Evolutionary conservation across 2,888 invertebrate species (phyloP).

Genomic region (Chrysotoxum bicinctum): DNA sequence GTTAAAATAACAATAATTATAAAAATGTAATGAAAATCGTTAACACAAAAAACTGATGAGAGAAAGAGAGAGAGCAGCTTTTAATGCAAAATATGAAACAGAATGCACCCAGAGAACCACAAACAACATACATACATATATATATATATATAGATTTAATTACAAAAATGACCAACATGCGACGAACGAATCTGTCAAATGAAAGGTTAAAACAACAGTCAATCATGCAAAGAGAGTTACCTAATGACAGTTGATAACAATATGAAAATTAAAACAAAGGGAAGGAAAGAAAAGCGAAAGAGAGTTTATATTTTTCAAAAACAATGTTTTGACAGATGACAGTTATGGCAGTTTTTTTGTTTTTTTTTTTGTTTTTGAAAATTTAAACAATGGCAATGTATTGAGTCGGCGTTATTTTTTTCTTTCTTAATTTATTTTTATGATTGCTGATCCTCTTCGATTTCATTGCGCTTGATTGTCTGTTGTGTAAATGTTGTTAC

Average conservation of each 20-base stretch:
- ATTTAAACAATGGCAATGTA: conserved; percentile 39
- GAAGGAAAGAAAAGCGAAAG: conserved; percentile 27
- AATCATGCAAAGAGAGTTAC: conserved; percentile 35
- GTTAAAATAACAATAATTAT: background rate
- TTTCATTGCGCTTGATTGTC: conserved; percentile 39
- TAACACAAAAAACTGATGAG: conserved; percentile 37
- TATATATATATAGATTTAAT: background rate
- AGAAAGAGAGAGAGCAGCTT: conserved; percentile 49
- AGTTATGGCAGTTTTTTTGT: conserved; percentile 9
- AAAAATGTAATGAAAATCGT: background rate
- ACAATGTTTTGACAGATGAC: conserved; percentile 28
- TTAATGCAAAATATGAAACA: conserved; percentile 39
- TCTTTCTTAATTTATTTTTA: conserved; percentile 15
- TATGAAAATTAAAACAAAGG: conserved; percentile 20
- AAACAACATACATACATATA: conserved; percentile 5
- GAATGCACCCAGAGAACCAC: conserved; percentile 26
- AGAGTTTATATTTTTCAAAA: conserved; percentile 9
- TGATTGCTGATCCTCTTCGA: conserved; percentile 57
- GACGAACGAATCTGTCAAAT: conserved; percentile 36
- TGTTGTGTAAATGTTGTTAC: conserved; percentile 54
- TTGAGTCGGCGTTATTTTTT: conserved; percentile 31
- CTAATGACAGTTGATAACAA: background rate
- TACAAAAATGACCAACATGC: conserved; percentile 37
- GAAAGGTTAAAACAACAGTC: background rate
- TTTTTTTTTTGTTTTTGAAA: conserved; percentile 13